Evolutionary conservation across 2,888 invertebrate species (phyloP).

Genomic region (Torymus auratus): DNA sequence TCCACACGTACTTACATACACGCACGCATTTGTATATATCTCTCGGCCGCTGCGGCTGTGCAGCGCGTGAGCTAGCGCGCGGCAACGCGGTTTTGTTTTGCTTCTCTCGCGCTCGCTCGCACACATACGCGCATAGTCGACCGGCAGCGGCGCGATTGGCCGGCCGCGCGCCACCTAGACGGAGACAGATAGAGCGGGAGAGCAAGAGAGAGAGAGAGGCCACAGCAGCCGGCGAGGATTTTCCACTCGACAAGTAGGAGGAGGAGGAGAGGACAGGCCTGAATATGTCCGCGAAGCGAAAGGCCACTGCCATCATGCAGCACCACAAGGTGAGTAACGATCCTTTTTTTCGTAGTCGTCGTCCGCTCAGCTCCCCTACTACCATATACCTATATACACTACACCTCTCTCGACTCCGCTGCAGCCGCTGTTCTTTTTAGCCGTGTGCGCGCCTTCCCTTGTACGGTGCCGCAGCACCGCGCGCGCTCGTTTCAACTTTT

Average conservation of each 20-base stretch:
- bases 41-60: too few species aligned
- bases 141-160: constrained; percentile 61
- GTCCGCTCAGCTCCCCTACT: not conserved
- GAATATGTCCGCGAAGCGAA: constrained; percentile 85
- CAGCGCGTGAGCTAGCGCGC: too few species aligned
- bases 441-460: constrained; percentile 57
- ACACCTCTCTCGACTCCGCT: not conserved
- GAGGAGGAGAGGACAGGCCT: constrained; percentile 65
- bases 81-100: constrained; percentile 61
- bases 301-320: constrained; percentile 86
- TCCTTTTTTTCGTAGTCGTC: constrained; percentile 57
- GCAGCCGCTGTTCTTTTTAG: constrained; percentile 44
- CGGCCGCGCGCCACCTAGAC: constrained; percentile 44
- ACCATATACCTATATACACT: not conserved
- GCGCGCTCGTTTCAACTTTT: constrained; percentile 56
- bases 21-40: too few species aligned
- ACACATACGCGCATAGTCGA: not conserved
- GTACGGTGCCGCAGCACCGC: constrained; percentile 56
- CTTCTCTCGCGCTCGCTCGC: constrained; percentile 49
- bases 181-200: constrained; percentile 21
- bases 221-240: constrained; percentile 61
- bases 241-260: constrained; percentile 60
- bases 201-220: constrained; percentile 56
- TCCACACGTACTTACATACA: too few species aligned
- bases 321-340: constrained; percentile 78